Evolutionary conservation across 2,888 invertebrate species (phyloP).

Genomic region (Cantharis rufa): DNA sequence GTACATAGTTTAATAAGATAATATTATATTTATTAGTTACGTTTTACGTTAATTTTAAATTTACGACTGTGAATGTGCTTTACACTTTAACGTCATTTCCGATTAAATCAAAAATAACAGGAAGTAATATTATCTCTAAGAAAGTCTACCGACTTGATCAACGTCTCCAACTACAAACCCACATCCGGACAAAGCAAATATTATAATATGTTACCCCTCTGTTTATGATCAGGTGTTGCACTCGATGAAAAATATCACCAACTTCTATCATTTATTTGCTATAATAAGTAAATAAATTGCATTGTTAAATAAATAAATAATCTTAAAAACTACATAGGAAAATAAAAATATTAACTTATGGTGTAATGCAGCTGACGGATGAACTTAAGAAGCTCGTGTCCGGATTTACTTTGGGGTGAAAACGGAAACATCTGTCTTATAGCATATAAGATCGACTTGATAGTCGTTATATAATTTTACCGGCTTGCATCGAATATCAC

Average conservation of each 20-base stretch:
- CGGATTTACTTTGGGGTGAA: slow-evolving; percentile 1
- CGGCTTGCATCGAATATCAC: neutral
- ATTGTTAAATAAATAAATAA: no score
- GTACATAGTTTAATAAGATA: no score
- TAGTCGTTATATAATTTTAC: slow-evolving; percentile 2
- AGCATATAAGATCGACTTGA: neutral
- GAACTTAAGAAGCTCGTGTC: neutral
- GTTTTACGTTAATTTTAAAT: neutral
- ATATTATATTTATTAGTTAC: no score
- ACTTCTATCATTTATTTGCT: neutral
- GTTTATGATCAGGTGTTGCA: neutral
- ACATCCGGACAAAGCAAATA: neutral
- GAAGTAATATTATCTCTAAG: neutral
- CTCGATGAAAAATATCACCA: neutral
- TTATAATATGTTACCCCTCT: neutral
- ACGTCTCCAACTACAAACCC: neutral
- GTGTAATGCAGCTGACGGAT: neutral
- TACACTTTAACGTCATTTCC: neutral
- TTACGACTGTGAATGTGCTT: neutral
- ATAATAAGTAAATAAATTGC: neutral
- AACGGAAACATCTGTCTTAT: slow-evolving; percentile 10
- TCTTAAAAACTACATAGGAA: neutral
- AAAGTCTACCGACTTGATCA: no score
- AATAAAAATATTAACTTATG: neutral
- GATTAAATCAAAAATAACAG: neutral